Evolutionary conservation across 2,113 vertebrate species (phyloP).

Genomic region (Mobula hypostoma): DNA sequence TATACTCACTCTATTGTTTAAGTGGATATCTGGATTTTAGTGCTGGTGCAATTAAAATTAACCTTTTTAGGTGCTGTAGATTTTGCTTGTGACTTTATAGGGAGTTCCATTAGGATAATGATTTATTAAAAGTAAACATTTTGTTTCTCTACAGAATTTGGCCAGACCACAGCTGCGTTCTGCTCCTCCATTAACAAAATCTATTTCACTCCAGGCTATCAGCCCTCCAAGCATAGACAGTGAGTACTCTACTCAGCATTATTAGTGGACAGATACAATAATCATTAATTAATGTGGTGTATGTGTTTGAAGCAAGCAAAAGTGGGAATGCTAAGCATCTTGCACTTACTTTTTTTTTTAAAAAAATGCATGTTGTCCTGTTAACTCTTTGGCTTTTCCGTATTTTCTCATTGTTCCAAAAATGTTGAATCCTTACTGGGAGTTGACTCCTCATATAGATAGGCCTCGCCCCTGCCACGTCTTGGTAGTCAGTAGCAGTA

Average conservation of each 20-base stretch:
- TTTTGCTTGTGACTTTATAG: neutral
- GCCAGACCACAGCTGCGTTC: constrained; percentile 60
- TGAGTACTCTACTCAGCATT: constrained; percentile 58
- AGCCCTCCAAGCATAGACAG: constrained; percentile 77
- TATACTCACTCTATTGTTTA: neutral
- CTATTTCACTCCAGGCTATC: constrained; percentile 85
- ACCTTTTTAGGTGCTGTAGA: neutral
- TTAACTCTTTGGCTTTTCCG: neutral
- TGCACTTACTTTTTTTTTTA: neutral
- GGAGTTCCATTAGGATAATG: neutral
- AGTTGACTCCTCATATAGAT: neutral
- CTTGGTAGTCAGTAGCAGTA: neutral
- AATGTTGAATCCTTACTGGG: neutral
- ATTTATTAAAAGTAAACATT: neutral
- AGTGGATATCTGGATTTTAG: neutral
- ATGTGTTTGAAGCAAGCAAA: neutral
- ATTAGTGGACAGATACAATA: neutral
- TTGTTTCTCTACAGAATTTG: constrained; percentile 6
- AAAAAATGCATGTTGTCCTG: neutral
- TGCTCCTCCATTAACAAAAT: constrained; percentile 79
- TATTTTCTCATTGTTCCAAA: too few relatives aligned
- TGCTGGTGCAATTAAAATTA: neutral
- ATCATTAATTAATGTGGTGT: neutral
- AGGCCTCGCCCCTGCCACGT: neutral
- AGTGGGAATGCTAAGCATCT: neutral